phyloP scores from a whole-genome alignment of 1,140 invertebrate genomes.

The Pissodes strobi region DNA sequence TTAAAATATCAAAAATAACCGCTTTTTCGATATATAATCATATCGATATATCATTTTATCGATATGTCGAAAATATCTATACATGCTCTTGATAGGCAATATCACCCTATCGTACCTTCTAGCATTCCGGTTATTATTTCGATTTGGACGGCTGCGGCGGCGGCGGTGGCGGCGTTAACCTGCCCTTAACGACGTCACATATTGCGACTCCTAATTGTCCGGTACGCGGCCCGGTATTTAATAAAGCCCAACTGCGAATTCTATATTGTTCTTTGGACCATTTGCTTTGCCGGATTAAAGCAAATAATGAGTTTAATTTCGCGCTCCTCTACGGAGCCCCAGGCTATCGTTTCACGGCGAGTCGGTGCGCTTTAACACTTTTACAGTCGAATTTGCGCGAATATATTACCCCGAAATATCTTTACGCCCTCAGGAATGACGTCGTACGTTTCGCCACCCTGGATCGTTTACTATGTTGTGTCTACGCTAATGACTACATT shows the following conservation, averaged over 20 bases:
- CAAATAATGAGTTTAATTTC: conserved; percentile 32
- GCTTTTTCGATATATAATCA: too few species aligned
- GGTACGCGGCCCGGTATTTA: conserved; percentile 35
- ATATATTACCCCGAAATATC: conserved; percentile 24
- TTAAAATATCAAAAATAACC: too few species aligned
- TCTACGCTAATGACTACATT: too few species aligned
- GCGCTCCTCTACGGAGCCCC: conserved; percentile 22
- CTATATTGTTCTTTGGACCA: conserved; percentile 29
- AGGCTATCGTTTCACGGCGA: conserved; percentile 18
- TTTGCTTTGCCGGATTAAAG: conserved; percentile 30
- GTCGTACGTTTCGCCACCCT: too few species aligned
- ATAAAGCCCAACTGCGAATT: conserved; percentile 43
- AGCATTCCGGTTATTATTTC: background rate
- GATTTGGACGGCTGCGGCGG: too few species aligned
- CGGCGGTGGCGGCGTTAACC: conserved; percentile 38
- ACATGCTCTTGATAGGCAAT: too few species aligned
- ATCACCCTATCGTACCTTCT: background rate
- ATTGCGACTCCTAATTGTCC: conserved; percentile 45
- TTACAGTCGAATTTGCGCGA: conserved; percentile 20
- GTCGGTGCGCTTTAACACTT: conserved; percentile 27
- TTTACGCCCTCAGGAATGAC: background rate
- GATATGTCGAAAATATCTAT: too few species aligned
- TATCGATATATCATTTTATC: too few species aligned
- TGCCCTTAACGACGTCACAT: conserved; percentile 42
- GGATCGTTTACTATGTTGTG: too few species aligned